A percentile compares a stretch with the other conserved stretches of the same genome.
Evolutionary conservation across 1,140 invertebrate species (phyloP).

Genomic region (Papilio machaon): DNA sequence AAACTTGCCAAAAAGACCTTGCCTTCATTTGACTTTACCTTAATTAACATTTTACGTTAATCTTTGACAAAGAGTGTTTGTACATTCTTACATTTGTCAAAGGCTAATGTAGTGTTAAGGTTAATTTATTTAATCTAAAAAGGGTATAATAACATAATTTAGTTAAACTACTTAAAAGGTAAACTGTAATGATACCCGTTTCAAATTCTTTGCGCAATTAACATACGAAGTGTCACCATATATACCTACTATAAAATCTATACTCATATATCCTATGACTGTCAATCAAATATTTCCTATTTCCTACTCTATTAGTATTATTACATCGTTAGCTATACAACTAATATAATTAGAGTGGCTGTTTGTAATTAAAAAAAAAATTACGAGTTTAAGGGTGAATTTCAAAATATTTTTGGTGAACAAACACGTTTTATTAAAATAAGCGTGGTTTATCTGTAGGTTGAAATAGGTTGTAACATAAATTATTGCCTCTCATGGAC

Average conservation of each 20-base stretch:
- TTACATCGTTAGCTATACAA: neutral
- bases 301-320: neutral
- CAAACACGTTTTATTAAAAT: too few relatives aligned
- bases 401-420: too few relatives aligned
- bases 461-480: too few relatives aligned
- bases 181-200: neutral
- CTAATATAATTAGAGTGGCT: too few relatives aligned
- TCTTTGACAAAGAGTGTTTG: too few relatives aligned
- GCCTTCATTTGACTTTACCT: too few relatives aligned
- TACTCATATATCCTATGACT: neutral
- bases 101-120: neutral
- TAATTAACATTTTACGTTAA: too few relatives aligned
- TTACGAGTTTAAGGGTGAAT: too few relatives aligned
- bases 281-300: neutral
- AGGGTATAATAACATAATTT: neutral
- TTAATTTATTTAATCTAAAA: neutral
- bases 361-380: too few relatives aligned
- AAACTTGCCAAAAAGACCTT: too few relatives aligned
- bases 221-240: neutral
- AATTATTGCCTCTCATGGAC: too few relatives aligned
- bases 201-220: conserved; percentile 1
- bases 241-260: neutral
- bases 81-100: neutral
- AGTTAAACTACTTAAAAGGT: neutral
- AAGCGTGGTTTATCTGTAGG: too few relatives aligned